Conservation (phyloP, 2,113 vertebrate species). For the Panthera tigris region DNA sequence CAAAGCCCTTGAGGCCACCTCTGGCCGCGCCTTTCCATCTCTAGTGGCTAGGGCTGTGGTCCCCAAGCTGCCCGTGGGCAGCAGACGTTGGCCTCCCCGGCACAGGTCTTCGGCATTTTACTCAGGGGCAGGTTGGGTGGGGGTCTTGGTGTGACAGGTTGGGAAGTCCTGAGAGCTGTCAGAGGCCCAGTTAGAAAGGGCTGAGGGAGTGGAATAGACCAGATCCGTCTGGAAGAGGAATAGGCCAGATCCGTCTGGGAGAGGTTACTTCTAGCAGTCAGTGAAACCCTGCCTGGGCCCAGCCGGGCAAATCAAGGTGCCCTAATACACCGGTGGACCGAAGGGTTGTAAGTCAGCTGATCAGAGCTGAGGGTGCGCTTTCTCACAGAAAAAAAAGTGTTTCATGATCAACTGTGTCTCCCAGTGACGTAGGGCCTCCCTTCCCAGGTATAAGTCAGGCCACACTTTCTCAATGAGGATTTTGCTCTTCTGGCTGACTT, state of each 20-base stretch:
- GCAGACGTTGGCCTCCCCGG: background rate
- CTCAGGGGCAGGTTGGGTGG: background rate
- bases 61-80: background rate
- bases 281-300: slow-evolving; percentile 38
- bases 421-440: accelerated
- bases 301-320: background rate
- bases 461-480: background rate
- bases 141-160: background rate
- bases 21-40: accelerated
- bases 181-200: background rate
- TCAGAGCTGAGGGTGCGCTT: background rate
- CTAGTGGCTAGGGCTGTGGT: background rate
- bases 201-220: background rate
- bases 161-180: background rate
- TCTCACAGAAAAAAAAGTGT: background rate
- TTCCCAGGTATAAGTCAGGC: background rate
- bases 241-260: background rate
- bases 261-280: background rate
- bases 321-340: accelerated
- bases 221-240: background rate
- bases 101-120: background rate
- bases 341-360: background rate
- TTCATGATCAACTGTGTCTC: background rate
- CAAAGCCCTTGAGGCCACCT: background rate
- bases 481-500: background rate